Percentiles rank a stretch among this genome's conserved stretches.
Evolutionary conservation across 2,888 invertebrate species (phyloP).

Genomic region (Lobophora halterata): DNA sequence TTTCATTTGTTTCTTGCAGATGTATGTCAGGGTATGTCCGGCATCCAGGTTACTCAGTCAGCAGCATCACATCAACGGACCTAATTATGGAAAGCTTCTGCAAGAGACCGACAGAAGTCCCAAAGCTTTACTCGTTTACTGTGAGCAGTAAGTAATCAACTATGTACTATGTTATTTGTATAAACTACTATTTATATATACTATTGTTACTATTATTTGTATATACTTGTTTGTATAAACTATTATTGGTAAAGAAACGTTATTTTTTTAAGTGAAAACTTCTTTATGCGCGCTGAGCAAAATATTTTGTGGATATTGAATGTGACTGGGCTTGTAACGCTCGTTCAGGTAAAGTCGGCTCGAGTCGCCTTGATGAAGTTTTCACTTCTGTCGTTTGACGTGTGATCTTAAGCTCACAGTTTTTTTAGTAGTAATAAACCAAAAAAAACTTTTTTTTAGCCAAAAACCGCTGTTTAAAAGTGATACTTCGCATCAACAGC

Average conservation of each 20-base stretch:
- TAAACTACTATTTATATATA: no score
- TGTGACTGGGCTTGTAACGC: no score
- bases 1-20: constrained; percentile 53
- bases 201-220: neutral
- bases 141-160: constrained; percentile 63
- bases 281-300: no score
- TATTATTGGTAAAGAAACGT: neutral
- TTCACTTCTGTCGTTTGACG: no score
- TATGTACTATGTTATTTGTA: neutral
- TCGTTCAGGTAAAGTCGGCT: no score
- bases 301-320: no score
- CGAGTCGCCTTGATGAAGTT: no score
- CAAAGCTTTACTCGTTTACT: constrained; percentile 69
- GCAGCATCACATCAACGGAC: constrained; percentile 67
- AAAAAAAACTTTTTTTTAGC: no score
- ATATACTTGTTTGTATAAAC: no score
- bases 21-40: constrained; percentile 78
- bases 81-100: constrained; percentile 71
- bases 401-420: no score
- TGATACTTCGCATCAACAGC: constrained; percentile 50
- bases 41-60: constrained; percentile 58
- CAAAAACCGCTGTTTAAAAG: constrained; percentile 40
- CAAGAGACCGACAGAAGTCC: constrained; percentile 58
- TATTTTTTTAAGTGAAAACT: neutral
- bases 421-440: no score